Base-by-base conservation (phyloP, 1,140 invertebrate genomes). In the Penaeus japonicus region DNA sequence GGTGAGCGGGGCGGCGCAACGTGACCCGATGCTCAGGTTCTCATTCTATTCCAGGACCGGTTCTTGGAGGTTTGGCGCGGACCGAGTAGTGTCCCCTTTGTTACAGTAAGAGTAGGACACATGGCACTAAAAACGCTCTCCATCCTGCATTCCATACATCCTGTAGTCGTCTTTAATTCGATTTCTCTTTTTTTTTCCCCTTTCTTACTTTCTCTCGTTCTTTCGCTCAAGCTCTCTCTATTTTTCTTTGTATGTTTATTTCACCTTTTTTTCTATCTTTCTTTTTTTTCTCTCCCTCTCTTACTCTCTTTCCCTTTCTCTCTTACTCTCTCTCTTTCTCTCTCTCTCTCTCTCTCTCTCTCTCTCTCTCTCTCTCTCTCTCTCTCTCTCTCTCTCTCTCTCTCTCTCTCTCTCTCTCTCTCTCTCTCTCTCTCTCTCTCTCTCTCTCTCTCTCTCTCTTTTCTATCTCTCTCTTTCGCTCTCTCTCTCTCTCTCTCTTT, bases 21-120 rank as follows among this genome's bases (percentile, higher is more conserved):
- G 15, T 73, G 32, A 59, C 83, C n/a, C 4, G 65, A 47, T 73
- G 83, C 83, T 84, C 62, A 84, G 83, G 24, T 57, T 35, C 62
- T 53, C 70, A 62, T 84, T 84, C 83, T 84, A 39, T 84, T 84
- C 62, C 83, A 84, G 83, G 83, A 70, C n/a, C 65, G 62, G 15
- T 53, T 27, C 83, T 53, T 75, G 62, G 83, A 84, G 83, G 83
- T 84, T 84, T 84, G 83, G 83, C 83, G 62, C 35, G 65, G 83
- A 47, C 35, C 83, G 70, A 70, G 75, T 35, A 73, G 83, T 84
- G 83, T 30, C 83, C 83, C 70, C 35, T 84, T 84, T 84, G 83
- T 84, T 84, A 84, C 83, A 84, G 83, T 84, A 84, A 84, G 83
- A 75, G 83, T 84, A 84, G 83, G 83, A 55, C 57, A 62, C 39